Evolutionary conservation across 2,113 vertebrate genomes (phyloP).

Genomic region (Vimba vimba): DNA sequence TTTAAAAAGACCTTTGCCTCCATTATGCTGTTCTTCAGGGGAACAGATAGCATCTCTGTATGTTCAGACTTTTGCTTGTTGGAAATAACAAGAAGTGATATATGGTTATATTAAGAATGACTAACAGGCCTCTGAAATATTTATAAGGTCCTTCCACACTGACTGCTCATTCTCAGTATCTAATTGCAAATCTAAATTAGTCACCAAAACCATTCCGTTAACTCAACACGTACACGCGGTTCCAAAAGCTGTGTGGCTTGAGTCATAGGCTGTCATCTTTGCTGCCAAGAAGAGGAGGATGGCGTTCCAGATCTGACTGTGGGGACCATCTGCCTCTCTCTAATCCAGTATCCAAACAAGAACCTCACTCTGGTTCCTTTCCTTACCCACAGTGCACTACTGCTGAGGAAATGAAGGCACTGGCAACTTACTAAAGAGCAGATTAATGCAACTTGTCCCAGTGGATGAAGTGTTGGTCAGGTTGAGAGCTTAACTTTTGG

Average conservation of each 20-base stretch:
- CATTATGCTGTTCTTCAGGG: constrained; percentile 26
- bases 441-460: constrained; percentile 49
- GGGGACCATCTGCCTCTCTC: constrained; percentile 56
- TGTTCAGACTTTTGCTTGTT: constrained; percentile 14
- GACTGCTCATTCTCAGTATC: constrained; percentile 45
- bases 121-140: constrained; percentile 18
- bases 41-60: constrained; percentile 1
- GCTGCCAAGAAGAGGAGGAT: constrained; percentile 53
- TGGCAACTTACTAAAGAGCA: constrained; percentile 55
- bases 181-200: constrained; percentile 48
- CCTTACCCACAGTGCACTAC: constrained; percentile 51
- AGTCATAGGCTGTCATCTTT: constrained; percentile 55
- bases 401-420: constrained; percentile 45
- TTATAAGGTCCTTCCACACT: constrained; percentile 6
- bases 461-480: constrained; percentile 36
- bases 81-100: constrained; percentile 29
- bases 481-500: constrained; percentile 13
- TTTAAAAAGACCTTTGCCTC: constrained; percentile 42
- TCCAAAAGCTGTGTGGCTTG: constrained; percentile 46
- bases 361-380: constrained; percentile 48
- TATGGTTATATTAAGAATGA: constrained; percentile 16
- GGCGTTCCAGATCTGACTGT: constrained; percentile 52
- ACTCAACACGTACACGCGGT: constrained; percentile 21
- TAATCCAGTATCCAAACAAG: constrained; percentile 53
- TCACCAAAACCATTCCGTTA: constrained; percentile 32